Conservation (phyloP, 2,113 vertebrate species). For the Ailurus styani region DNA sequence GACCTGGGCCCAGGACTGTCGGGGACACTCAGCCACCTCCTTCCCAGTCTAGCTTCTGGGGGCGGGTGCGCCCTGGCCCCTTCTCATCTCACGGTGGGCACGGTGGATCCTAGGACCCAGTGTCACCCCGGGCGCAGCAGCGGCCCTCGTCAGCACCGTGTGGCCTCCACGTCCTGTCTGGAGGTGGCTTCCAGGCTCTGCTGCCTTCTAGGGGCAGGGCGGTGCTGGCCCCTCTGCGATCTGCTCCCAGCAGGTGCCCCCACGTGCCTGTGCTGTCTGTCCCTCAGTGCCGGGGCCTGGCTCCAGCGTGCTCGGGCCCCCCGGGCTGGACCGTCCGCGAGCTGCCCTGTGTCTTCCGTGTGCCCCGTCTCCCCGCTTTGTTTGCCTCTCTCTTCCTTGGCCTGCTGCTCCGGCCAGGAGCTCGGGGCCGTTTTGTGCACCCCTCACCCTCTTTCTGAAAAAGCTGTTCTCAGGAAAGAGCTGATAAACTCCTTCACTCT, state of each 20-base stretch:
- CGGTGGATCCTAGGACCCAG: neutral
- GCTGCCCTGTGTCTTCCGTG: accelerated
- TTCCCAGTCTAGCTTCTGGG: neutral
- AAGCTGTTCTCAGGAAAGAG: conserved; percentile 41
- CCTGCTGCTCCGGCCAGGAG: neutral
- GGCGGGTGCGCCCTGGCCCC: too few species aligned
- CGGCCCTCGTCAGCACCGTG: accelerated
- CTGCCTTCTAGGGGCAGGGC: neutral
- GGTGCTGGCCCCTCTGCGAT: neutral
- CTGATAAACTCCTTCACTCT: conserved; percentile 38
- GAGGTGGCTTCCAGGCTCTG: neutral
- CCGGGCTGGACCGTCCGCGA: neutral
- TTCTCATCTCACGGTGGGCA: too few species aligned
- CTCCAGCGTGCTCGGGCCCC: too few species aligned
- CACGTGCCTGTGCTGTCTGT: neutral
- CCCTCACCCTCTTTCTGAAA: neutral
- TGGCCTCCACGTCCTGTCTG: neutral
- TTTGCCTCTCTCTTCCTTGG: neutral
- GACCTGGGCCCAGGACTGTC: neutral
- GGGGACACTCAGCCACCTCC: neutral
- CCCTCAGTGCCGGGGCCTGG: neutral
- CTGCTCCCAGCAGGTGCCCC: neutral
- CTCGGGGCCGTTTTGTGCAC: neutral
- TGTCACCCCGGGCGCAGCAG: neutral
- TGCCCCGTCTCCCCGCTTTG: neutral